Evolutionary conservation across 2,888 invertebrate species (phyloP).

Genomic region (Xylota segnis): DNA sequence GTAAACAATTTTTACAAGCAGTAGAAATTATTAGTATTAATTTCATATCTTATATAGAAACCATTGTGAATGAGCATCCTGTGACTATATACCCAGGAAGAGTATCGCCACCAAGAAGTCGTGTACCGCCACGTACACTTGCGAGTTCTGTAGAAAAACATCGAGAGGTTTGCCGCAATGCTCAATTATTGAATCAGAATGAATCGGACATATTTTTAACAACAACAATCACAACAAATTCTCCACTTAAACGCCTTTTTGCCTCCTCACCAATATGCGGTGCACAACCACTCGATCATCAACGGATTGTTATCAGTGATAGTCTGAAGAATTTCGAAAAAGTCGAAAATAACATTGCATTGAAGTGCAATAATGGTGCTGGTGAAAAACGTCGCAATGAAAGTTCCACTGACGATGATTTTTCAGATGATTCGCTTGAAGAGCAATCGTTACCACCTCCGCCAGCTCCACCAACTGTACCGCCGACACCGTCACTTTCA

Average conservation of each 20-base stretch:
- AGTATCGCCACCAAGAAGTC: conserved; percentile 83
- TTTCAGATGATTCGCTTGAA: conserved; percentile 94
- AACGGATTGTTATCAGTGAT: conserved; percentile 63
- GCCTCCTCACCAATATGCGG: conserved; percentile 45
- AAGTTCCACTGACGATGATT: conserved; percentile 86
- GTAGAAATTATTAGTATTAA: not conserved
- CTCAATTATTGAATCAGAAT: conserved; percentile 55
- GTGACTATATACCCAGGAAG: conserved; percentile 88
- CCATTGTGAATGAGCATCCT: conserved; percentile 87
- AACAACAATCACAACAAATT: conserved; percentile 37
- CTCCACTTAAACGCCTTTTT: conserved; percentile 69
- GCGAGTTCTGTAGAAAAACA: conserved; percentile 91
- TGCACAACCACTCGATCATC: conserved; percentile 42
- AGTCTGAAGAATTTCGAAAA: conserved; percentile 70
- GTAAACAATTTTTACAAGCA: conserved; percentile 72
- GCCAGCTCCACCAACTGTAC: conserved; percentile 84
- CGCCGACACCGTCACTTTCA: conserved; percentile 84
- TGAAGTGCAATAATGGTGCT: conserved; percentile 55
- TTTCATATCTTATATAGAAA: conserved; percentile 79
- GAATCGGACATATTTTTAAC: conserved; percentile 37
- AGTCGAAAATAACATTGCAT: conserved; percentile 57
- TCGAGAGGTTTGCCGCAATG: conserved; percentile 90
- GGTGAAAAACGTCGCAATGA: conserved; percentile 29
- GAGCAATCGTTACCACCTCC: conserved; percentile 88
- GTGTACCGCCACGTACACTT: conserved; percentile 89